Conservation (phyloP, 2,797 vertebrate genomes). For the Tachyglossus aculeatus region DNA sequence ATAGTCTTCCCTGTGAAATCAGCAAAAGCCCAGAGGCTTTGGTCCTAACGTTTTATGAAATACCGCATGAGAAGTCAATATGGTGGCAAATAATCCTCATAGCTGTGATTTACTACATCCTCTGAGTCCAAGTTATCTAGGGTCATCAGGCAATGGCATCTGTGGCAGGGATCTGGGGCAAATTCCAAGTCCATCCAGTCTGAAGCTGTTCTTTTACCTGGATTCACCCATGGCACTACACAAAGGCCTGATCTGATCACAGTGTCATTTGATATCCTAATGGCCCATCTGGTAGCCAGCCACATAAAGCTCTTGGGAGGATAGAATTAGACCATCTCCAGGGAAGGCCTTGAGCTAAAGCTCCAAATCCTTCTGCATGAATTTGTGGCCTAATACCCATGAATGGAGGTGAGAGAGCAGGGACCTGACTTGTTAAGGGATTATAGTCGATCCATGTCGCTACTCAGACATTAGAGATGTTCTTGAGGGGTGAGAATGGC, state of each 20-base stretch:
- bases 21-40: too few relatives aligned
- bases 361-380: constrained; percentile 2
- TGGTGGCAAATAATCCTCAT: too few relatives aligned
- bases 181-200: background rate
- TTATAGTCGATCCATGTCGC: constrained; percentile 28
- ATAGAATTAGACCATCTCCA: constrained; percentile 19
- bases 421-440: constrained; percentile 48
- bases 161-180: background rate
- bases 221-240: background rate
- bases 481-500: constrained; percentile 39
- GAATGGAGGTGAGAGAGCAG: constrained; percentile 32
- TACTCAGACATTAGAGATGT: constrained; percentile 29
- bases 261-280: background rate
- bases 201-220: background rate
- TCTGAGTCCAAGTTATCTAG: background rate
- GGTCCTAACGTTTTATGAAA: too few relatives aligned
- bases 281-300: constrained; percentile 20
- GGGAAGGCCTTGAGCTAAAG: constrained; percentile 16
- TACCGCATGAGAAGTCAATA: too few relatives aligned
- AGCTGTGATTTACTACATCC: too few relatives aligned
- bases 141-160: background rate
- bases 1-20: too few relatives aligned
- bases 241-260: background rate
- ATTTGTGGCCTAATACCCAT: constrained; percentile 32
- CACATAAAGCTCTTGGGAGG: background rate